Conservation (phyloP, 1,140 invertebrate genomes). For the Drosophila ercepeae region DNA sequence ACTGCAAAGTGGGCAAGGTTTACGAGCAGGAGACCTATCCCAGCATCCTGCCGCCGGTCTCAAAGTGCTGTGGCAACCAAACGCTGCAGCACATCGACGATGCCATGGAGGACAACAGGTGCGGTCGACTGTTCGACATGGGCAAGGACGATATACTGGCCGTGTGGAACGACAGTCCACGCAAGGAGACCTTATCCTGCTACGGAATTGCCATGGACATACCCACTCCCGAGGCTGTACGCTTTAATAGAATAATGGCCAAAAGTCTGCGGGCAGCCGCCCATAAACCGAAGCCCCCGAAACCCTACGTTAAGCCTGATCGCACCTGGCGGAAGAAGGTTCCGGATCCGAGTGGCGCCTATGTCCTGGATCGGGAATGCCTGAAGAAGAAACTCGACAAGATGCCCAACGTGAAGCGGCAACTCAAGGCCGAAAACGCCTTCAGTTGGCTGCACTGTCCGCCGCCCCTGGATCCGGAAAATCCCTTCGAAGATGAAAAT, state of each 20-base stretch:
- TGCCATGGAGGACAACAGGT: slow-evolving; percentile 21
- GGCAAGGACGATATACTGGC: slow-evolving; percentile 29
- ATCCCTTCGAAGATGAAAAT: slow-evolving; percentile 22
- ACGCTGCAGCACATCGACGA: slow-evolving; percentile 12
- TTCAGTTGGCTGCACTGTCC: slow-evolving; percentile 28
- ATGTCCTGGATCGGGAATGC: slow-evolving; percentile 34
- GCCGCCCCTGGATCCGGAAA: background rate
- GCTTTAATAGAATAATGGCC: slow-evolving; percentile 22
- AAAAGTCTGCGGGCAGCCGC: slow-evolving; percentile 32
- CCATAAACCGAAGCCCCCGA: background rate
- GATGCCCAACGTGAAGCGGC: slow-evolving; percentile 49
- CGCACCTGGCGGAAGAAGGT: background rate
- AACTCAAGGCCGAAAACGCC: slow-evolving; percentile 9
- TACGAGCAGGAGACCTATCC: slow-evolving; percentile 36
- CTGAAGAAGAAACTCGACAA: slow-evolving; percentile 20
- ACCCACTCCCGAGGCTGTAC: background rate
- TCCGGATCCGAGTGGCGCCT: background rate
- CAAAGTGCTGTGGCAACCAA: slow-evolving; percentile 10
- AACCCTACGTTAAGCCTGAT: background rate
- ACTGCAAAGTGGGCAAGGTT: slow-evolving; percentile 35
- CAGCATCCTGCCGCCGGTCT: slow-evolving; percentile 36
- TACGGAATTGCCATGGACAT: slow-evolving; percentile 30
- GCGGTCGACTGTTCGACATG: slow-evolving; percentile 13
- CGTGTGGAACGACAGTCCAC: slow-evolving; percentile 36
- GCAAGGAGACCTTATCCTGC: slow-evolving; percentile 37